phyloP scores from a whole-genome alignment of 2,113 vertebrate species.

The Rhombomys opimus region DNA sequence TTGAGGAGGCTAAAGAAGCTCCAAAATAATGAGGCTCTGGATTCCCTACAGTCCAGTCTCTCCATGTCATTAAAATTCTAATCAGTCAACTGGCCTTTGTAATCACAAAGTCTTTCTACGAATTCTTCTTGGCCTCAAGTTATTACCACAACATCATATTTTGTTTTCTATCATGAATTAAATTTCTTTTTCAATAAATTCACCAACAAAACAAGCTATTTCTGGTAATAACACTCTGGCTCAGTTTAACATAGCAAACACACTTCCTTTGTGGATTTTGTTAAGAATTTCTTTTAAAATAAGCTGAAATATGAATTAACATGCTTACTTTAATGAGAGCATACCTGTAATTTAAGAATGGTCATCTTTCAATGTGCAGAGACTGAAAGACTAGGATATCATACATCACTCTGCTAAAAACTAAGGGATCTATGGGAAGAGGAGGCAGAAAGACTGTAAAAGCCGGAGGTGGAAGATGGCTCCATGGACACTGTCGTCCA shows the following conservation, averaged over 20 bases:
- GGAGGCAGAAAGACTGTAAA: not conserved
- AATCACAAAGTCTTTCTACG: not conserved
- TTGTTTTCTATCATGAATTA: not conserved
- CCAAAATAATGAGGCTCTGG: no score
- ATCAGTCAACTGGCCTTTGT: not conserved
- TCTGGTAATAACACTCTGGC: constrained; percentile 35
- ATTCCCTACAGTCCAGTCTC: no score
- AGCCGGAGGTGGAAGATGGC: not conserved
- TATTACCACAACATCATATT: not conserved
- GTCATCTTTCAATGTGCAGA: not conserved
- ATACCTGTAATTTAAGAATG: not conserved
- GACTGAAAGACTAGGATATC: not conserved
- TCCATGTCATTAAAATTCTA: not conserved
- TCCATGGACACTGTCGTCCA: no score
- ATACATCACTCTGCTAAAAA: not conserved
- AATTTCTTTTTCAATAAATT: constrained; percentile 21
- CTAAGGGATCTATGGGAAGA: not conserved
- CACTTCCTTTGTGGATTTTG: not conserved
- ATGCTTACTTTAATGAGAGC: constrained; percentile 16
- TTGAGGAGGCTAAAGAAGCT: not conserved
- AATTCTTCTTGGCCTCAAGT: not conserved
- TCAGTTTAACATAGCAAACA: constrained; percentile 19
- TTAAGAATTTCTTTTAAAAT: not conserved
- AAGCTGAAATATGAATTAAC: not conserved
- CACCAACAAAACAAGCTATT: not conserved